Evolutionary conservation across 2,888 invertebrate genomes (phyloP).

Genomic region (Maniola hyperantus): DNA sequence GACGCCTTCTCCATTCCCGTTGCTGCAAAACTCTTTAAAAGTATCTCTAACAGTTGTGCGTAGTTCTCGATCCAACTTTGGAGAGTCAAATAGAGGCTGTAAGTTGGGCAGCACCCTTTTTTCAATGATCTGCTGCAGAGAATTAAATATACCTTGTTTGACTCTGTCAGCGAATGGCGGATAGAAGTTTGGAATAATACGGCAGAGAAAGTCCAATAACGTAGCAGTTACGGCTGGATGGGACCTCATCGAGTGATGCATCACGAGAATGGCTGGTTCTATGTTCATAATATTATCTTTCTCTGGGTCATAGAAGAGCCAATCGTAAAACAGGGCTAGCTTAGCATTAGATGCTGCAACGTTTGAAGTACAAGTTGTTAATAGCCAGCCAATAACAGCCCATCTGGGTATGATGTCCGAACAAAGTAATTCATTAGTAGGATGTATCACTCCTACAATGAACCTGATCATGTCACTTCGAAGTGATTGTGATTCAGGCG

Average conservation of each 20-base stretch:
- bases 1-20: constrained; percentile 76
- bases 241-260: constrained; percentile 96
- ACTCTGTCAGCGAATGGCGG: constrained; percentile 91
- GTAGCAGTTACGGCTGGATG: constrained; percentile 96
- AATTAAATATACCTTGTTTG: constrained; percentile 90
- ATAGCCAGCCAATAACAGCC: constrained; percentile 97
- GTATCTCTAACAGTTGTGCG: constrained; percentile 93
- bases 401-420: constrained; percentile 97
- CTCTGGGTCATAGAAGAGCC: constrained; percentile 95
- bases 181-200: constrained; percentile 94
- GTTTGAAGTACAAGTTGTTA: constrained; percentile 94
- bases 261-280: constrained; percentile 95
- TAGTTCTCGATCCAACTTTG: constrained; percentile 92
- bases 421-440: constrained; percentile 94
- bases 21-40: constrained; percentile 94
- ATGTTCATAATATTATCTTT: constrained; percentile 98
- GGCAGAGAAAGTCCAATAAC: constrained; percentile 93
- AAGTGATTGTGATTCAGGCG: constrained; percentile 94
- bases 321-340: constrained; percentile 95
- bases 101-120: constrained; percentile 95
- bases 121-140: constrained; percentile 92
- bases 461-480: constrained; percentile 96
- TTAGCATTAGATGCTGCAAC: constrained; percentile 96
- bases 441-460: constrained; percentile 96
- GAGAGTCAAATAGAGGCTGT: constrained; percentile 93